Evolutionary conservation across 2,113 vertebrate species (phyloP), one percentile per base, ranked within the genome.

Genomic region (Grallaria varia): DNA sequence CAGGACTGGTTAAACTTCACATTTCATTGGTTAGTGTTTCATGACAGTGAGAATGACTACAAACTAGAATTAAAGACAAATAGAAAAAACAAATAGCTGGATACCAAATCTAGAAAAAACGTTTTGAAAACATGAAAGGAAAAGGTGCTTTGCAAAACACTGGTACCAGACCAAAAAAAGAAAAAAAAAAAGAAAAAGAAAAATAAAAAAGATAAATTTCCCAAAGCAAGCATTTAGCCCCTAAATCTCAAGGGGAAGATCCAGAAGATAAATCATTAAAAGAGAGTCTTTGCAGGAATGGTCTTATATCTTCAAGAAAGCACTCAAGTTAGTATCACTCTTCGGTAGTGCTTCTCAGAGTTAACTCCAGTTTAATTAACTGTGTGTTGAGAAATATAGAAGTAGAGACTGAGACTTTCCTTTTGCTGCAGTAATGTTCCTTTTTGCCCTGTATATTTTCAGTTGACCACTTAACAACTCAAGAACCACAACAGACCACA

Each of bases 71-170:
- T 44, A 42, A 72, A 87, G 47, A 62, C 42, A 85, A 92, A 69
- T 25, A 74, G 31, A 25, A 83, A 86, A 79, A 19, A 21, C 69
- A 59, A 62, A 23, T 2, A 44, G 44, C 53, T 74, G 25, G 12
- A 64, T 52, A 76, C 7, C 44, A 74, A 82, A 49, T 24, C 11
- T 33, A 63, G 47, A 27, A 59, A 79, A 92, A 91, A 28, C 6
- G 21, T 19, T 93, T 64, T 75, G 28, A 62, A 81, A 93, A 74
- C 40, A 67, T 6, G 44, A 64, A 89, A 91, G 84, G 89, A 97
- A 95, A 96, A 96, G 63, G 30, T 95, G 91, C 72, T 94, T 96
- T 91, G 40, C 72, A 93, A 90, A 91, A 81, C 35, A 59, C 6
- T 78, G 16, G 4, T 44, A 71, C 53, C 35, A 24, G 60, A 78